Evolutionary conservation across 2,888 invertebrate genomes (phyloP).

Genomic region (Drosophila testacea): DNA sequence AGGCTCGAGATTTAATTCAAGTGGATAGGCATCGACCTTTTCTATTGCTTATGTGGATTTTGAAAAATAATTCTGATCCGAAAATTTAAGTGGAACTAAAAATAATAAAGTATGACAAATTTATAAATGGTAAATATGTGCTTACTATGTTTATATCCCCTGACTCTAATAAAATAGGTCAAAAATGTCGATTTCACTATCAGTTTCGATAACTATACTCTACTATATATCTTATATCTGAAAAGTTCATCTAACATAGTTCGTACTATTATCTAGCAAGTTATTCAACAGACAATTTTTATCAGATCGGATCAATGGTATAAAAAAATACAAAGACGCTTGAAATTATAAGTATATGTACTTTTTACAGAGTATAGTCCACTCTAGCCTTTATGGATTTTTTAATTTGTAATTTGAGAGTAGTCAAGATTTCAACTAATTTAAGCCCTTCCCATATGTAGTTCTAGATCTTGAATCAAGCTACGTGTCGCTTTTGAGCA

Average conservation of each 20-base stretch:
- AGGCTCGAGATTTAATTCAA: not conserved
- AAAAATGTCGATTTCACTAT: too few species aligned
- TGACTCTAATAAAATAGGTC: too few species aligned
- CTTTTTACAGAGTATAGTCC: too few species aligned
- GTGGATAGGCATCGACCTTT: constrained; percentile 17
- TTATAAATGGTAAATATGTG: not conserved
- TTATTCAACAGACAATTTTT: too few species aligned
- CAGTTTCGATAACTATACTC: too few species aligned
- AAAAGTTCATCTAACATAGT: too few species aligned
- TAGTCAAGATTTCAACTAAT: not conserved
- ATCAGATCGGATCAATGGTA: not conserved
- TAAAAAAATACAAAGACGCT: not conserved
- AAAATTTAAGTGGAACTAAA: constrained; percentile 3
- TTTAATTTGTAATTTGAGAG: not conserved
- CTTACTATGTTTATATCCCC: constrained; percentile 7
- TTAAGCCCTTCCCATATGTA: constrained; percentile 8
- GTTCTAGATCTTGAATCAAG: constrained; percentile 47
- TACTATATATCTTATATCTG: too few species aligned
- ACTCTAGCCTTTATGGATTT: not conserved
- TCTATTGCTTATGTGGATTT: constrained; percentile 20
- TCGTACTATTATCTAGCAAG: too few species aligned
- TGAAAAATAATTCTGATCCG: constrained; percentile 4
- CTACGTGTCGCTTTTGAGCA: constrained; percentile 57
- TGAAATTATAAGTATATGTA: too few species aligned
- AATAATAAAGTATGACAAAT: not conserved